Conservation (phyloP, 2,797 vertebrate genomes). For the Hippoglossus hippoglossus region DNA sequence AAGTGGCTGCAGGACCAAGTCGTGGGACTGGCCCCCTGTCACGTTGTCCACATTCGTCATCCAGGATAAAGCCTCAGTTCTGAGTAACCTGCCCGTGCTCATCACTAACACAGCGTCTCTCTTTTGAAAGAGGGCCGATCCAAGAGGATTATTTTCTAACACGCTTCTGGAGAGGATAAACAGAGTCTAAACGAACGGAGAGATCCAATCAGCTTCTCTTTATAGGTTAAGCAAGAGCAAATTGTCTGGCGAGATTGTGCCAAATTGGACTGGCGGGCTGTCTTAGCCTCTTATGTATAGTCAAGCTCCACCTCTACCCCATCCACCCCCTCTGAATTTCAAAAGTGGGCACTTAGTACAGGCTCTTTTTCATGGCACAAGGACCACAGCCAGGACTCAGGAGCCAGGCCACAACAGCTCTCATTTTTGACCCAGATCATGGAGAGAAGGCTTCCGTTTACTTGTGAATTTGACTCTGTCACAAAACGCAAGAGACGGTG, state of each 20-base stretch:
- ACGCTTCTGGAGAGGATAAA: constrained; percentile 34
- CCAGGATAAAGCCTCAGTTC: constrained; percentile 61
- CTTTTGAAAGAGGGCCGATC: constrained; percentile 35
- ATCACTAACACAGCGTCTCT: constrained; percentile 45
- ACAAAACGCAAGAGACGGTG: not conserved
- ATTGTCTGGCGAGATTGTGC: constrained; percentile 70
- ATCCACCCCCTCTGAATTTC: constrained; percentile 52
- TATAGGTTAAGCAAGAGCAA: constrained; percentile 58
- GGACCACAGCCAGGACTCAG: constrained; percentile 76
- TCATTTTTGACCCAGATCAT: constrained; percentile 73
- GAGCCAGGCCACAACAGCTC: constrained; percentile 68
- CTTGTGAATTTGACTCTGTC: constrained; percentile 41
- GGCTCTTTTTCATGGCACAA: constrained; percentile 75
- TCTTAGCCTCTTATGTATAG: constrained; percentile 77
- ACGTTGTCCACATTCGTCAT: constrained; percentile 65
- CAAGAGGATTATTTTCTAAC: constrained; percentile 39
- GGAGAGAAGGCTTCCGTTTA: constrained; percentile 68
- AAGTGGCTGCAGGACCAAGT: constrained; percentile 79
- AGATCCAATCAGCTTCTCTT: constrained; percentile 61
- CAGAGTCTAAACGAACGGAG: constrained; percentile 30
- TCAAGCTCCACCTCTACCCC: constrained; percentile 75
- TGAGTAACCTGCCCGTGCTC: constrained; percentile 54
- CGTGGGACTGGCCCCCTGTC: constrained; percentile 62
- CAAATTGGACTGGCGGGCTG: constrained; percentile 71
- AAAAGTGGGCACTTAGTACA: constrained; percentile 73